A percentile compares a stretch with the other conserved stretches of the same genome.
phyloP scores from a whole-genome alignment of 30 jellyfish, hydroid and myxozoan species.

The Catostylus mosaicus region DNA sequence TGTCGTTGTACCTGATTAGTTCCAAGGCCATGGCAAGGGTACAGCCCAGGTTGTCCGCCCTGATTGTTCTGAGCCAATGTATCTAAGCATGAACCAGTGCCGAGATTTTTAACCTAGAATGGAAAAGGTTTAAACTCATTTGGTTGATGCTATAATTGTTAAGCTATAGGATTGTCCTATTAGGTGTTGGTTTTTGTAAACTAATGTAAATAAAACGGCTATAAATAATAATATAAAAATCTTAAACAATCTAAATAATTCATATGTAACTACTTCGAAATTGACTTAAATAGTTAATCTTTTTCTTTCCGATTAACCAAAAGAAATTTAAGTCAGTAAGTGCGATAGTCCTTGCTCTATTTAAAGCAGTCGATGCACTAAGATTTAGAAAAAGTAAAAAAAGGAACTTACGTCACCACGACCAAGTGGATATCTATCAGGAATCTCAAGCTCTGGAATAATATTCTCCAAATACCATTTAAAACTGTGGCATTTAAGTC shows the following conservation, averaged over 20 bases:
- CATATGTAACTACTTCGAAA: no score
- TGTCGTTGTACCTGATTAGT: conserved; percentile 94
- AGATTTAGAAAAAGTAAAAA: neutral
- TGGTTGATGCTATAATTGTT: no score
- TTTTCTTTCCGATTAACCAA: no score
- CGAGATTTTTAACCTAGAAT: conserved; percentile 75
- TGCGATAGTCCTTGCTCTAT: no score
- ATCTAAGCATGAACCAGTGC: conserved; percentile 79
- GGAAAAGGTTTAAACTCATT: neutral
- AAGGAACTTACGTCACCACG: conserved; percentile 93
- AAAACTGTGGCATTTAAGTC: conserved; percentile 86
- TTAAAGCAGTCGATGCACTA: no score
- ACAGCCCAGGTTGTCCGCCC: conserved; percentile 96
- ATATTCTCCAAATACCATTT: conserved; percentile 96
- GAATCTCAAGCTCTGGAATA: conserved; percentile 95
- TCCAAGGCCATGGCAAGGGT: conserved; percentile 97
- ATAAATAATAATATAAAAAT: no score
- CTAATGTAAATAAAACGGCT: no score
- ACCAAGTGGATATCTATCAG: conserved; percentile 90
- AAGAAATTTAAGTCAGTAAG: no score
- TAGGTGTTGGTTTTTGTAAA: no score
- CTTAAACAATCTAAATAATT: no score
- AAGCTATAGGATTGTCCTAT: no score
- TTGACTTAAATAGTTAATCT: no score
- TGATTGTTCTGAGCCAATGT: conserved; percentile 92